These are phyloP conservation scores for Poeciliopsis occidentalis DNA, from an alignment of 2,113 vertebrate species.

Conservation along the genomic window DNA sequence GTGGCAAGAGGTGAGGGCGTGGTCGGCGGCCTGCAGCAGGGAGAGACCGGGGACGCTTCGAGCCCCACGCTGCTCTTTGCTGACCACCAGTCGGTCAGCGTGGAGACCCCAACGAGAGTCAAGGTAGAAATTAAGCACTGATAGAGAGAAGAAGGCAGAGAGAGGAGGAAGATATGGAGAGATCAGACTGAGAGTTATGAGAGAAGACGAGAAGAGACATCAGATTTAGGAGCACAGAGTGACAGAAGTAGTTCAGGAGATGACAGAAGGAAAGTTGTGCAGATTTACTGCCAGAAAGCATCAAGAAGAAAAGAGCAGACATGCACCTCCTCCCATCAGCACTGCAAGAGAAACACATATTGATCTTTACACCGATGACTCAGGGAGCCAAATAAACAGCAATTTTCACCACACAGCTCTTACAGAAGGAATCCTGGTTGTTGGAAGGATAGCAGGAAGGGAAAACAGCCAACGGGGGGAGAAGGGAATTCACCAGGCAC, in stretches of 20 bases:
- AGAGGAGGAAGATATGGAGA: background rate
- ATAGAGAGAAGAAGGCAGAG: background rate
- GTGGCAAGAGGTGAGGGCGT: constrained; percentile 93
- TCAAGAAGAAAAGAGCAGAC: constrained; percentile 43
- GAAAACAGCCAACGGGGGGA: constrained; percentile 37
- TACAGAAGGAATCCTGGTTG: constrained; percentile 24
- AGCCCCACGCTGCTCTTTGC: constrained; percentile 93
- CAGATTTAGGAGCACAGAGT: constrained; percentile 9
- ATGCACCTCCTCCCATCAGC: constrained; percentile 64
- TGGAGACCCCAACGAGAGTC: constrained; percentile 95
- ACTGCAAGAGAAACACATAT: constrained; percentile 53
- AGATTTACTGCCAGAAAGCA: constrained; percentile 42
- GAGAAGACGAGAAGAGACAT: constrained; percentile 16
- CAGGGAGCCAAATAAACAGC: constrained; percentile 38
- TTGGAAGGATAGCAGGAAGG: constrained; percentile 52
- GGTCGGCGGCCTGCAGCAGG: constrained; percentile 84
- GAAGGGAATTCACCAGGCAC: constrained; percentile 54
- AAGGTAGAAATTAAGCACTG: constrained; percentile 96
- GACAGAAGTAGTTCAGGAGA: constrained; percentile 10
- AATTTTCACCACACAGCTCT: constrained; percentile 35
- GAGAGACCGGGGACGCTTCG: constrained; percentile 92
- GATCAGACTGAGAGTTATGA: constrained; percentile 2
- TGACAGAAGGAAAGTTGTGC: constrained; percentile 13
- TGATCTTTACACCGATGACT: constrained; percentile 41
- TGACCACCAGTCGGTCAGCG: constrained; percentile 92